These are phyloP conservation scores for Syngnathus typhle DNA, from an alignment of 2,113 vertebrate species.

Conservation along the genomic window DNA sequence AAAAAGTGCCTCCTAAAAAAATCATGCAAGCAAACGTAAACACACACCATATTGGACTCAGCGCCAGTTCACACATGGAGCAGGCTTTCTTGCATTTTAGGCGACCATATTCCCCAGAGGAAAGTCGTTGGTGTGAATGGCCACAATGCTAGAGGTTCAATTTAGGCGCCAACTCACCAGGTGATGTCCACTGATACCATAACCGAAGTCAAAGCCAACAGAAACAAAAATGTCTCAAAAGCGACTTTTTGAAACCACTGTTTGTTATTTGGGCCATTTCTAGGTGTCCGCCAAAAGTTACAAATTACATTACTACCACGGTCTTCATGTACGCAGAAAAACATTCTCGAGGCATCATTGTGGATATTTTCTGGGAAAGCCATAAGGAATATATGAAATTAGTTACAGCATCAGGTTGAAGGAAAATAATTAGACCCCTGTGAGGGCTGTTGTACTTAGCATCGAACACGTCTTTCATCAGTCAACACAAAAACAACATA, in stretches of 20 bases:
- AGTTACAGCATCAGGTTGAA: not conserved
- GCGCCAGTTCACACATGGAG: not conserved
- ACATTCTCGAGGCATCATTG: not conserved
- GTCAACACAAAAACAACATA: not conserved
- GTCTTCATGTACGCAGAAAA: not conserved
- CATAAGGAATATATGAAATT: not conserved
- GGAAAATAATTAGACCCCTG: not conserved
- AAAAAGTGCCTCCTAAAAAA: conserved; percentile 26
- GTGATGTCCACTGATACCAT: not conserved
- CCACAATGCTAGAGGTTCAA: not conserved
- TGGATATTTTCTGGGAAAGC: not conserved
- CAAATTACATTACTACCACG: too few species aligned
- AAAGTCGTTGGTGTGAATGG: not conserved
- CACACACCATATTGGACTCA: not conserved
- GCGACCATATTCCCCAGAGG: not conserved
- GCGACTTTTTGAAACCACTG: too few species aligned
- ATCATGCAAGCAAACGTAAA: conserved; percentile 19
- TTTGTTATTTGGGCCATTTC: too few species aligned
- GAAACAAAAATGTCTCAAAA: too few species aligned
- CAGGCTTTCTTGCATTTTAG: not conserved
- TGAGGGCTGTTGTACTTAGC: not conserved
- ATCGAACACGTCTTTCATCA: not conserved
- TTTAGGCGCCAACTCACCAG: not conserved
- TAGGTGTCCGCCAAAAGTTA: too few species aligned
- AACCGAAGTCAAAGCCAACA: conserved; percentile 35